Evolutionary conservation across 2,888 invertebrate species (phyloP).

Genomic region (Lobophora halterata): DNA sequence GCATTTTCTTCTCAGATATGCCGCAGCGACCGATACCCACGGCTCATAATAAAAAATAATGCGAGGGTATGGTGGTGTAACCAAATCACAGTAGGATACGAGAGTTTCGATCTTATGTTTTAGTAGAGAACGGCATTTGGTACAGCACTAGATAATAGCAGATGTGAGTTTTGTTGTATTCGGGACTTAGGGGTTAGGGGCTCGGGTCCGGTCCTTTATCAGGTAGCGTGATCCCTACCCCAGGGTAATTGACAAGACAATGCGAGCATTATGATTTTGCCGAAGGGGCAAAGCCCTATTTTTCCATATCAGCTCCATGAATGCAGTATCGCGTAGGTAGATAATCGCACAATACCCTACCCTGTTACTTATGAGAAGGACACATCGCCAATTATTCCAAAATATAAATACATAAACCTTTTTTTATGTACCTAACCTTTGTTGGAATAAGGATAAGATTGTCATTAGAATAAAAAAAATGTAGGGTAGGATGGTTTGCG

Average conservation of each 20-base stretch:
- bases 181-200: constrained; percentile 1
- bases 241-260: constrained; percentile 62
- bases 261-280: constrained; percentile 5
- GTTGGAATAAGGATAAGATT: constrained; percentile 1
- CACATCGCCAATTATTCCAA: constrained; percentile 7
- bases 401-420: constrained; percentile 8
- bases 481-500: constrained; percentile 4
- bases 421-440: constrained; percentile 13
- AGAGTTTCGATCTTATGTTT: constrained; percentile 17
- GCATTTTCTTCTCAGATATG: neutral
- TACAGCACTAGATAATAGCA: constrained; percentile 6
- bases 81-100: neutral
- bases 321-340: constrained; percentile 7
- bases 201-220: constrained; percentile 1
- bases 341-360: constrained; percentile 7
- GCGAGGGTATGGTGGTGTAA: neutral
- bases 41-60: constrained; percentile 8
- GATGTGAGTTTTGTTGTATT: constrained; percentile 1
- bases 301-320: constrained; percentile 1
- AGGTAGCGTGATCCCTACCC: constrained; percentile 15
- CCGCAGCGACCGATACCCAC: neutral
- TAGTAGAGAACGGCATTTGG: constrained; percentile 2
- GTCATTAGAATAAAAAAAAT: constrained; percentile 5
- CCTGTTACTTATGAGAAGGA: constrained; percentile 15
- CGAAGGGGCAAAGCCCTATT: constrained; percentile 3